These are phyloP conservation scores for Ailuropoda melanoleuca DNA, from an alignment of 2,113 vertebrate genomes.

Conservation along the genomic window DNA sequence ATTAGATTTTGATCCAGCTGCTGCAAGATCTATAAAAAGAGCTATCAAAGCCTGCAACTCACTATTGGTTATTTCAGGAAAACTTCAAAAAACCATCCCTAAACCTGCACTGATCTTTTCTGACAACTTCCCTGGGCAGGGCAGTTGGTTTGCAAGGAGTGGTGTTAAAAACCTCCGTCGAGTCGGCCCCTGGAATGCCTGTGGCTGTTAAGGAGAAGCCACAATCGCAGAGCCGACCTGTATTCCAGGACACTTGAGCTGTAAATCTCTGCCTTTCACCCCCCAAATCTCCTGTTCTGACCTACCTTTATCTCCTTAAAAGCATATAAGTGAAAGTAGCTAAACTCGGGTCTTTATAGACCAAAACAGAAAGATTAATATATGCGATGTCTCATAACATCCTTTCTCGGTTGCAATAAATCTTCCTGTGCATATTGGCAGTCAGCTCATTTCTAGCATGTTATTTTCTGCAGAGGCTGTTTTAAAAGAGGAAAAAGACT, in stretches of 20 bases:
- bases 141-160: constrained; percentile 38
- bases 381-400: background rate
- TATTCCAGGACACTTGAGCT: background rate
- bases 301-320: constrained; percentile 27
- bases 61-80: constrained; percentile 75
- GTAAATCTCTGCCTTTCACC: background rate
- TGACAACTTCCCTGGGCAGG: constrained; percentile 38
- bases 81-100: constrained; percentile 57
- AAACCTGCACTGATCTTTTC: constrained; percentile 64
- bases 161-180: constrained; percentile 5
- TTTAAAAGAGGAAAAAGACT: background rate
- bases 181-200: background rate
- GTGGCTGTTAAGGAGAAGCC: background rate
- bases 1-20: constrained; percentile 77
- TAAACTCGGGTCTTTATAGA: background rate
- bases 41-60: constrained; percentile 57
- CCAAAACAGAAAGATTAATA: constrained; percentile 53
- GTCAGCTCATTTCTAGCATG: background rate
- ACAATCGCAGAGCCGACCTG: background rate
- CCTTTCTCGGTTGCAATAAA: constrained; percentile 32
- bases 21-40: constrained; percentile 75
- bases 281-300: background rate
- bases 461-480: constrained; percentile 41
- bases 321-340: background rate
- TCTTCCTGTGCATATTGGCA: constrained; percentile 35